Conservation (phyloP, 2,797 vertebrate genomes). For the Artibeus lituratus region DNA sequence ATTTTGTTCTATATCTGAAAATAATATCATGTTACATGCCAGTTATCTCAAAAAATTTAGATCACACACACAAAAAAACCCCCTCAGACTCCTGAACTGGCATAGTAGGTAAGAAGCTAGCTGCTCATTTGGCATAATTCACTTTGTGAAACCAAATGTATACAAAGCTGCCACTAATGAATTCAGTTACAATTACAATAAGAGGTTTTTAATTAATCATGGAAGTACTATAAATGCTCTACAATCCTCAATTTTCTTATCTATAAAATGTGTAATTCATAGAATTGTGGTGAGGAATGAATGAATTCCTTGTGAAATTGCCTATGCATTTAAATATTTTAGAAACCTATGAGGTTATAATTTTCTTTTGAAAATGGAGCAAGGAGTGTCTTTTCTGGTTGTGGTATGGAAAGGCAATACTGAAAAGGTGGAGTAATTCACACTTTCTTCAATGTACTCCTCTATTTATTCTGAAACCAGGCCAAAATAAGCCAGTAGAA, state of each 20-base stretch:
- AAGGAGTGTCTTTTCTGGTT: not conserved
- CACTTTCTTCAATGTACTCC: not conserved
- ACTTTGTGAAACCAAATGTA: not conserved
- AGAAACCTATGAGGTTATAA: not conserved
- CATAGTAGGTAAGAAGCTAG: not conserved
- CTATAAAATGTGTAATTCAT: constrained; percentile 11
- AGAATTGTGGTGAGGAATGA: not conserved
- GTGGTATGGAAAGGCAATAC: not conserved
- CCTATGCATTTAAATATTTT: not conserved
- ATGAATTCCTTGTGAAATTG: not conserved
- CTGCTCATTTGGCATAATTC: not conserved
- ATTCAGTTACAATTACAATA: not conserved
- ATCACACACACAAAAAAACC: not conserved
- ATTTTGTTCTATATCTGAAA: not conserved
- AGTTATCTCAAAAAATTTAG: not conserved
- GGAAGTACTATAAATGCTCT: not conserved
- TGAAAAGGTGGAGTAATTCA: not conserved
- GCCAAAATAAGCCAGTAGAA: not conserved
- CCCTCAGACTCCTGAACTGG: not conserved
- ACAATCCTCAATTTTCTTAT: not conserved
- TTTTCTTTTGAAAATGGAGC: not conserved
- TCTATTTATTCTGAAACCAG: not conserved
- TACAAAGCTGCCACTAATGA: not conserved
- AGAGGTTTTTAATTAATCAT: not conserved
- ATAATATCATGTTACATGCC: not conserved